phyloP scores from a whole-genome alignment of 1,140 invertebrate genomes.

The Philotrypesis tridentata region DNA sequence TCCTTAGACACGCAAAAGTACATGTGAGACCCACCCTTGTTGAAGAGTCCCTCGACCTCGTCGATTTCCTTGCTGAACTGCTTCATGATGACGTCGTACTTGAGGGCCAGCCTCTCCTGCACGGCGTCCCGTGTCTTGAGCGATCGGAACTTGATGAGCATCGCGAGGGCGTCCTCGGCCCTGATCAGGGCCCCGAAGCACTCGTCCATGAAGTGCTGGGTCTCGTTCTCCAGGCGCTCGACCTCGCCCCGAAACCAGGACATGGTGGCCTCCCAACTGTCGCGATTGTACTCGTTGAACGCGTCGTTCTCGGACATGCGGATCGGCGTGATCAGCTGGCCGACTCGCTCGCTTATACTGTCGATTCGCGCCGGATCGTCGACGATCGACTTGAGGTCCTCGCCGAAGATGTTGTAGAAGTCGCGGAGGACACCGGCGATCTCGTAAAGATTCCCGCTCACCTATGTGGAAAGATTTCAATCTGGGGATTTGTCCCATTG shows the following conservation, averaged over 20 bases:
- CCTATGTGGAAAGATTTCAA: too few species aligned
- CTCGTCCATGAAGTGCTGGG: constrained; percentile 88
- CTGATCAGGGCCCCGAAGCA: constrained; percentile 83
- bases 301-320: constrained; percentile 86
- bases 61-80: constrained; percentile 89
- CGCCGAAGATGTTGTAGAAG: constrained; percentile 91
- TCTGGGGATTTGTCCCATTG: too few species aligned
- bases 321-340: constrained; percentile 83
- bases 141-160: constrained; percentile 86
- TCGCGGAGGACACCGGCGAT: constrained; percentile 85
- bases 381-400: constrained; percentile 89
- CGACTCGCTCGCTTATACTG: constrained; percentile 83
- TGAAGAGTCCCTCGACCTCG: constrained; percentile 79
- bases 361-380: constrained; percentile 89
- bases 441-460: constrained; percentile 85
- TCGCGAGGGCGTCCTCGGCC: constrained; percentile 85
- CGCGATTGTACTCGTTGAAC: constrained; percentile 82
- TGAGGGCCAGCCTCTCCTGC: constrained; percentile 81
- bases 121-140: constrained; percentile 84
- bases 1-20: neutral
- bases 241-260: constrained; percentile 85
- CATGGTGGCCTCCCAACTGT: constrained; percentile 89
- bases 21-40: constrained; percentile 72
- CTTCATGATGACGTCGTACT: constrained; percentile 89
- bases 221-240: constrained; percentile 83